Evolutionary conservation across 2,113 vertebrate genomes (phyloP).

Genomic region (Rattus norvegicus): GRCr8 NC_086039.1:115559001-115559500

Average conservation of each 20-base stretch:
- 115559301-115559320: neutral
- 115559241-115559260: conserved; percentile 46
- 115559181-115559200: conserved; percentile 14
- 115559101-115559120: conserved; percentile 28
- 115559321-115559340: neutral
- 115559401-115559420: neutral
- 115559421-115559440: neutral
- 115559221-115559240: conserved; percentile 35
- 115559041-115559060: neutral
- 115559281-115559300: neutral
- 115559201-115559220: neutral
- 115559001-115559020: neutral
- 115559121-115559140: neutral
- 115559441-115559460: neutral
- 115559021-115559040: neutral
- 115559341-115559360: neutral
- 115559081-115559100: conserved; percentile 17
- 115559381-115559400: neutral
- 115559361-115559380: neutral
- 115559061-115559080: neutral
- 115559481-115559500: neutral
- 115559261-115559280: conserved; percentile 42
- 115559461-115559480: neutral
- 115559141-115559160: conserved; percentile 34
- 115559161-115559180: neutral